Conservation (phyloP, 1,140 invertebrate species). For the Panagrolaimus sp. region DNA sequence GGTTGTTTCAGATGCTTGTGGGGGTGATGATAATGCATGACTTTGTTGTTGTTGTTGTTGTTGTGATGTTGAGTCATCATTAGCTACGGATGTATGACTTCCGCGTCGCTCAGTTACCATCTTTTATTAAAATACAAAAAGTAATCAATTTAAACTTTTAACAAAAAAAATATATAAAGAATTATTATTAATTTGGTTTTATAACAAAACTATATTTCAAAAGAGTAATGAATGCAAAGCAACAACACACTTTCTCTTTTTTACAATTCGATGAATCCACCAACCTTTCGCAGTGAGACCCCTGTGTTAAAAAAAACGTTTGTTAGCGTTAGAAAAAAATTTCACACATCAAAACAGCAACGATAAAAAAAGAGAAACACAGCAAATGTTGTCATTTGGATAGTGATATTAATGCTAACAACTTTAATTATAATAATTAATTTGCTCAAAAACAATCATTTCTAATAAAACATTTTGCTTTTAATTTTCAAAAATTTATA, state of each 20-base stretch:
- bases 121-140: no score
- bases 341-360: not conserved
- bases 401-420: not conserved
- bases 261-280: not conserved
- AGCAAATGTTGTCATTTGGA: not conserved
- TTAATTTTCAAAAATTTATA: not conserved
- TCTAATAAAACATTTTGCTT: not conserved
- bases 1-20: no score
- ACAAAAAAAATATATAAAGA: no score
- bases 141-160: no score
- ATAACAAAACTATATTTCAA: not conserved
- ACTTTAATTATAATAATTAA: not conserved
- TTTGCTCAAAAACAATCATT: not conserved
- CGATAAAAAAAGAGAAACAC: not conserved
- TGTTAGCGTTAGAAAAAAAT: not conserved
- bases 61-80: no score
- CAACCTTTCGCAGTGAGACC: not conserved
- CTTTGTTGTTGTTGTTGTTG: no score
- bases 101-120: no score
- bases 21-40: no score
- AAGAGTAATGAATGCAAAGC: not conserved
- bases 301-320: not conserved
- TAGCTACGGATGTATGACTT: no score
- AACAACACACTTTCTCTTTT: not conserved
- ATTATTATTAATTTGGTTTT: no score